These are phyloP conservation scores for Chamaetylas fuelleborni DNA, from an alignment of 2,113 vertebrate species.

Conservation along the genomic window DNA sequence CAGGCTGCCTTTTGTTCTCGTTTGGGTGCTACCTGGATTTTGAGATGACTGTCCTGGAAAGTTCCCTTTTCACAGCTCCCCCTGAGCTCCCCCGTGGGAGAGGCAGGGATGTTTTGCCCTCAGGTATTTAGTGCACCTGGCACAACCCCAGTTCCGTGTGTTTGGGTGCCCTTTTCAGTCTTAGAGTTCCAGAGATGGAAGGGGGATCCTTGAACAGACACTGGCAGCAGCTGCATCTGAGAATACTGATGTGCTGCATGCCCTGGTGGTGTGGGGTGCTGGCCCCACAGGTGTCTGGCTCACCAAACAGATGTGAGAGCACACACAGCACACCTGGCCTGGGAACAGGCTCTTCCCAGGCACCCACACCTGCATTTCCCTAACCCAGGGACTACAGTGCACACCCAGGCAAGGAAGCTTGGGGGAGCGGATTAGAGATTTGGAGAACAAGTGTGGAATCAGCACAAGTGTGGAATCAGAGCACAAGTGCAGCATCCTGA, in stretches of 20 bases:
- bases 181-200: neutral
- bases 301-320: fast-evolving
- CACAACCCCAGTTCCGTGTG: neutral
- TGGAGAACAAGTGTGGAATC: neutral
- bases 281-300: neutral
- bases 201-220: fast-evolving
- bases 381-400: fast-evolving
- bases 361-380: neutral
- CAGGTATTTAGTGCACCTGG: fast-evolving
- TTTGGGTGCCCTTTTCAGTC: neutral
- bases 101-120: neutral
- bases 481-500: neutral
- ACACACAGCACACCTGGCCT: fast-evolving
- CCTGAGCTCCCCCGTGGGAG: neutral
- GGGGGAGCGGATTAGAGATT: neutral
- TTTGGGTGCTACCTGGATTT: neutral
- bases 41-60: neutral
- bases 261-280: neutral
- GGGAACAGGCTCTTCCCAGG: neutral
- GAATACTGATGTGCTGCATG: neutral
- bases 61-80: neutral
- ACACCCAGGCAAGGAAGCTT: neutral
- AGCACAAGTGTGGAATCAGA: neutral
- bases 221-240: neutral
- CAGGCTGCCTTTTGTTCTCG: neutral